These are phyloP conservation scores for Heliconius hewitsoni DNA, from an alignment of 1,140 invertebrate genomes.

Conservation along the genomic window DNA sequence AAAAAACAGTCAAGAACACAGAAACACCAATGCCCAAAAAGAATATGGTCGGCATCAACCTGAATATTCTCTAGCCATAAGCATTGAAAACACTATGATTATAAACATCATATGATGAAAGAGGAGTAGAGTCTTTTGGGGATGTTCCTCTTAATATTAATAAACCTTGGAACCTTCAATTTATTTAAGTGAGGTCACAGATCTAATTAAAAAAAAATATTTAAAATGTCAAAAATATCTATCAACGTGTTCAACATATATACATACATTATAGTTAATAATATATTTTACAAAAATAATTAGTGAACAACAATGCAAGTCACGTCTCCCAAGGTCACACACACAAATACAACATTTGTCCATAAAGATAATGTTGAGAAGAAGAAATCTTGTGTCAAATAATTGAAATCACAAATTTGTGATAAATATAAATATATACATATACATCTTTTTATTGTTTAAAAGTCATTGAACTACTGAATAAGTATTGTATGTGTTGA, in stretches of 20 bases:
- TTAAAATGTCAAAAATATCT: too few species aligned
- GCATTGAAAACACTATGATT: too few species aligned
- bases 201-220: too few species aligned
- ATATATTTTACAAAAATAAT: background rate
- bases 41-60: too few species aligned
- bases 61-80: too few species aligned
- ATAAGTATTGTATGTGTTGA: conserved; percentile 22
- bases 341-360: background rate
- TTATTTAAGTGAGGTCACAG: too few species aligned
- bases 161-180: too few species aligned
- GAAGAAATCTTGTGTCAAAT: background rate
- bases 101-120: too few species aligned
- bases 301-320: background rate
- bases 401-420: background rate
- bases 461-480: conserved; percentile 36
- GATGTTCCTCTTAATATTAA: too few species aligned
- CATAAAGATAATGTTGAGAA: background rate
- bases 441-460: conserved; percentile 3
- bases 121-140: too few species aligned
- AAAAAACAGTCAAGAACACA: too few species aligned
- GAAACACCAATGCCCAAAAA: too few species aligned
- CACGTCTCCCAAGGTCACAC: background rate
- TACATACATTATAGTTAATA: background rate
- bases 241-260: background rate
- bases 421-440: background rate